Evolutionary conservation across 2,113 vertebrate species (phyloP), one percentile per base, ranked within the genome.

Genomic region (Archocentrus centrarchus): DNA sequence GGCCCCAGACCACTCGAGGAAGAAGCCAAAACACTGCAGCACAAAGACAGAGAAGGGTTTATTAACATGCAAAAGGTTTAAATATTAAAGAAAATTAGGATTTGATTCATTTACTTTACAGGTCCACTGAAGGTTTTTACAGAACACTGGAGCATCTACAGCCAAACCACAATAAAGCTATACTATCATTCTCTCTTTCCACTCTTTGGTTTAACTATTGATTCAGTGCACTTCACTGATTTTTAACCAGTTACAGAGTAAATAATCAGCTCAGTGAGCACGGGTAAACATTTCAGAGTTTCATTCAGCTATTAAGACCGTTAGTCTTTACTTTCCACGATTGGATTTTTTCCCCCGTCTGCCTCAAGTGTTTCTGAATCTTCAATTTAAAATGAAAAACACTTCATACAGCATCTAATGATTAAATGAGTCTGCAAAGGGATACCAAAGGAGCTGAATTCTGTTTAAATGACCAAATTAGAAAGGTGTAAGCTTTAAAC

Each of bases 1-100:
- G 10, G 53, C 41, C 58, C 20, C 50, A 30, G 80, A 35, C 81
- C 30, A 18, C 76, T 83, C 30, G 2, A 63, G 68, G 62, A 86
- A 75, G 73, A 32, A 88, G 68, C 30, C 17, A 57, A 61, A 88
- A 78, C 64, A 62, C 70, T 70, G 82, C 76, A 82, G 82, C 75
- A 59, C 32, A 22, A 66, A 27, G n/a, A 18, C 3, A 53, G 6
- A 75, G 27, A 59, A 4, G 7, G 41, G 8, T 22, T 73, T 24
- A 39, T 18, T 57, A 32, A 41, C 5, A 59, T 18, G 1, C 3
- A 32, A 39, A 35, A 44, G 30, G 13, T 68, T 18, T 44, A n/a
- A 59, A 81, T 35, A 14, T 0, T 30, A 77, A 27, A 37, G 35
- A 59, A 59, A 77, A 44, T 20, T n/a, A 60, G 10, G 30, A 53